A percentile compares a stretch with the other conserved stretches of the same genome.
phyloP scores from a whole-genome alignment of 2,888 invertebrate species.

The Leucophora obtusa region DNA sequence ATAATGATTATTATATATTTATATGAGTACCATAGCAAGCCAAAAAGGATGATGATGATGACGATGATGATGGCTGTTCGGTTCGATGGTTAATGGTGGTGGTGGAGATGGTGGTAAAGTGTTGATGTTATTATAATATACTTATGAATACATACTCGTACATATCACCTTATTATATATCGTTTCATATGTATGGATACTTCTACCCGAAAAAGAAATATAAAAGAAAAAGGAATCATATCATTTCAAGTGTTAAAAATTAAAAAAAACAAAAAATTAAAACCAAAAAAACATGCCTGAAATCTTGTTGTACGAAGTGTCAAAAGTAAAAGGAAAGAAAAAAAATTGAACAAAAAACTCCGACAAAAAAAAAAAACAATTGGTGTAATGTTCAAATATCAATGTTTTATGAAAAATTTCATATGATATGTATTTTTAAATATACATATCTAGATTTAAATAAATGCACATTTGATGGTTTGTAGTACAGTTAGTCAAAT shows the following conservation, averaged over 20 bases:
- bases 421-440: background rate
- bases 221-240: constrained; percentile 59
- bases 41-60: constrained; percentile 10
- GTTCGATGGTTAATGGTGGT: constrained; percentile 28
- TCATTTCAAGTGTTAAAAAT: constrained; percentile 67
- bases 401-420: background rate
- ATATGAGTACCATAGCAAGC: constrained; percentile 29
- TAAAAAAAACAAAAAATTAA: constrained; percentile 63
- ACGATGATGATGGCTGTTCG: constrained; percentile 22
- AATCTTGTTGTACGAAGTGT: constrained; percentile 48
- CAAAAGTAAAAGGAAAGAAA: constrained; percentile 46
- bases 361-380: constrained; percentile 25
- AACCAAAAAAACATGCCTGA: constrained; percentile 53
- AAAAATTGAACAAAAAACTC: constrained; percentile 36
- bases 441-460: too few relatives aligned
- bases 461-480: too few relatives aligned
- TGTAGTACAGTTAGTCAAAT: too few relatives aligned
- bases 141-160: constrained; percentile 53
- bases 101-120: constrained; percentile 39
- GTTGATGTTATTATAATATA: constrained; percentile 54
- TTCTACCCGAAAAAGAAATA: constrained; percentile 40
- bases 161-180: constrained; percentile 41
- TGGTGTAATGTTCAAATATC: constrained; percentile 51
- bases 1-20: constrained; percentile 47
- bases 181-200: constrained; percentile 15